A percentile compares a stretch with the other conserved stretches of the same genome.
phyloP scores from a whole-genome alignment of 2,888 invertebrate species.

The Cephus sareptanus region DNA sequence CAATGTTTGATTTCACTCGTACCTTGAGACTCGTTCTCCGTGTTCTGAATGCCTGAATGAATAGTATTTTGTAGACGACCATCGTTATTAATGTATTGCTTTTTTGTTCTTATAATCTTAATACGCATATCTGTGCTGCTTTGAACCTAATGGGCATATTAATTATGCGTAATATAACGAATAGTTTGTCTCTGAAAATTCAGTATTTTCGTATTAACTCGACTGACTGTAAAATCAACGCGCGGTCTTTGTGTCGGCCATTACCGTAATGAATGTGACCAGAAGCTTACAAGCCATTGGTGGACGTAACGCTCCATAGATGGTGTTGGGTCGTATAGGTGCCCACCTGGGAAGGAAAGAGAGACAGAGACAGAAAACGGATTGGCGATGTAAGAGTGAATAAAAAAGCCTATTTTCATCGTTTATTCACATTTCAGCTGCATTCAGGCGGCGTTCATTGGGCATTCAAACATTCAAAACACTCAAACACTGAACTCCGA shows the following conservation, averaged over 20 bases:
- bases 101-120: not conserved
- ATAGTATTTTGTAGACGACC: not conserved
- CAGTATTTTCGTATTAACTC: not conserved
- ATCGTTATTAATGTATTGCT: not conserved
- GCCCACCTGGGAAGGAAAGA: not conserved
- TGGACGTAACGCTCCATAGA: not conserved
- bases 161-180: not conserved
- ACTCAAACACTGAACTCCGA: not conserved
- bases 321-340: not conserved
- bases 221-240: not conserved
- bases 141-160: not conserved
- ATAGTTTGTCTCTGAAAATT: not conserved
- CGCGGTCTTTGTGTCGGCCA: conserved; percentile 36
- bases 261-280: conserved; percentile 49
- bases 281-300: not conserved
- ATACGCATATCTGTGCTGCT: not conserved
- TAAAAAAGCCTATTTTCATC: conserved; percentile 15
- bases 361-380: not conserved
- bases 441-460: conserved; percentile 22
- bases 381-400: not conserved
- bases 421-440: conserved; percentile 17
- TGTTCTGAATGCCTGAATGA: not conserved
- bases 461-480: not conserved
- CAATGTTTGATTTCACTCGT: not conserved
- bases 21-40: not conserved